phyloP scores from a whole-genome alignment of 2,888 invertebrate genomes.

The Desoria tigrina region DNA sequence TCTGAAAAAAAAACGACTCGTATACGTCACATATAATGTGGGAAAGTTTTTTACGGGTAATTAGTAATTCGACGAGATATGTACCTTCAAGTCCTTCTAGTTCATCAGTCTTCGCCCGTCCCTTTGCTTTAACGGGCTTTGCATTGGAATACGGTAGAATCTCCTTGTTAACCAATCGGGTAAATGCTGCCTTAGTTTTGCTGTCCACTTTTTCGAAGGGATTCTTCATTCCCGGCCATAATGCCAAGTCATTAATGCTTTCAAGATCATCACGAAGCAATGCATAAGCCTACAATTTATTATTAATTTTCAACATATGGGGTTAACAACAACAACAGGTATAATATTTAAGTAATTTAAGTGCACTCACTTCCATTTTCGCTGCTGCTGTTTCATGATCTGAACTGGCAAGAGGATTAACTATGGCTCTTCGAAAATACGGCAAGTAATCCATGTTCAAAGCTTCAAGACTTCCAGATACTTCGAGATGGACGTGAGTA shows the following conservation, averaged over 20 bases:
- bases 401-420: constrained; percentile 71
- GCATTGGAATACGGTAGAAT: constrained; percentile 76
- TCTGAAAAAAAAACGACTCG: too few relatives aligned
- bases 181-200: constrained; percentile 89
- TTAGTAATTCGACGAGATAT: too few relatives aligned
- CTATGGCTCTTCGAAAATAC: constrained; percentile 72
- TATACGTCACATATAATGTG: too few relatives aligned
- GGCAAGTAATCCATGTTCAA: constrained; percentile 87
- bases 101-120: constrained; percentile 60
- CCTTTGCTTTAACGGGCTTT: constrained; percentile 65
- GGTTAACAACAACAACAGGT: not conserved
- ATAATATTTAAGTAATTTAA: not conserved
- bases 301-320: constrained; percentile 1
- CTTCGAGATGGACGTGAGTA: constrained; percentile 72
- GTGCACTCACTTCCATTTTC: constrained; percentile 71
- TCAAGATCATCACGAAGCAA: constrained; percentile 90
- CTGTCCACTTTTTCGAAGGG: constrained; percentile 74
- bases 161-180: constrained; percentile 87
- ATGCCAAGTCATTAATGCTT: constrained; percentile 77
- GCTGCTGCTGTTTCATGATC: constrained; percentile 71
- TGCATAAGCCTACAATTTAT: constrained; percentile 69
- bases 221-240: constrained; percentile 79
- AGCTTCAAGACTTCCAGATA: constrained; percentile 77
- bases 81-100: constrained; percentile 56
- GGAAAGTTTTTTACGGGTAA: too few relatives aligned